These are phyloP conservation scores for Circaetus gallicus DNA, from an alignment of 2,113 vertebrate genomes.

Conservation along the genomic window DNA sequence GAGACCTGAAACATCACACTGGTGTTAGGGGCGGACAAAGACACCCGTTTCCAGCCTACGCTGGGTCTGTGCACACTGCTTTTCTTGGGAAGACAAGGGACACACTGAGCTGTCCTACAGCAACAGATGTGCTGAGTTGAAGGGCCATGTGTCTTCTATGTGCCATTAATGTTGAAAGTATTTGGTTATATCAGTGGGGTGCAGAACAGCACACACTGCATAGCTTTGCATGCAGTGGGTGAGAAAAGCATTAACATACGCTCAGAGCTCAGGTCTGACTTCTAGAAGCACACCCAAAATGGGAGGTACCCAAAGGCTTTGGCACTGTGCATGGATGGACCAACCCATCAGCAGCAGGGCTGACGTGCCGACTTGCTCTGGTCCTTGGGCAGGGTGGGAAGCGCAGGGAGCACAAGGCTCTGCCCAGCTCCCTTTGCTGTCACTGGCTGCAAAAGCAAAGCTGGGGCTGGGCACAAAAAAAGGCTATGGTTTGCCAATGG, in stretches of 20 bases:
- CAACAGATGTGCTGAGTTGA: not conserved
- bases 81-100: not conserved
- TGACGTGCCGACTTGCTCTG: fast-evolving
- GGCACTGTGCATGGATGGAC: not conserved
- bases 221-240: fast-evolving
- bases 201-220: not conserved
- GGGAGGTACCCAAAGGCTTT: not conserved
- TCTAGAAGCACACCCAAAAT: not conserved
- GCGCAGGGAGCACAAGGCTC: not conserved
- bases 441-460: not conserved
- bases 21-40: not conserved
- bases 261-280: not conserved
- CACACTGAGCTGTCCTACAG: not conserved
- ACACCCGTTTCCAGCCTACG: fast-evolving
- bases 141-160: fast-evolving
- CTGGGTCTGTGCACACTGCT: not conserved
- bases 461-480: not conserved
- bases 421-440: not conserved
- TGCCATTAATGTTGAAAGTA: fast-evolving
- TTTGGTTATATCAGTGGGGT: not conserved
- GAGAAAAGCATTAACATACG: not conserved
- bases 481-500: fast-evolving
- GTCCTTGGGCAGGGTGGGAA: not conserved
- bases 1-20: conserved; percentile 81
- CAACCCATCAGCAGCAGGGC: fast-evolving